Base-by-base conservation (phyloP, 2,888 invertebrate genomes). In the Torymus tubicola region DNA sequence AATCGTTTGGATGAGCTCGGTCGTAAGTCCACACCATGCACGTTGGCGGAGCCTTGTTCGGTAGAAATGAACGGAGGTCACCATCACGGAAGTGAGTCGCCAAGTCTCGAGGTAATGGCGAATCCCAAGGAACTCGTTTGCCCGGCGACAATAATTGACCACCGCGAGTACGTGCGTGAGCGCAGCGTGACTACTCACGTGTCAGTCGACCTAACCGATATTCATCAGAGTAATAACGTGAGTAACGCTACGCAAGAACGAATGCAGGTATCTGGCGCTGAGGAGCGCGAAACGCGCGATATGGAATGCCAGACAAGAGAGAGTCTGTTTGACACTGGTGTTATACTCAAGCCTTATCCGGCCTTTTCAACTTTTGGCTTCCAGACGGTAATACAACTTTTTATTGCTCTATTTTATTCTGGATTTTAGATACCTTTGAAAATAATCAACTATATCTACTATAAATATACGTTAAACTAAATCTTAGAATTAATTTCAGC, bases 221-320 rank as follows among this genome's bases (percentile, higher is more conserved):
- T 91, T 16, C 91, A 91, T 69, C 90, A 90, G 74, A 90, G 90
- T 77, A 91, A 91, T 83, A 91, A 90, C 61, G 88, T 90, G 16
- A 90, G 90, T 71, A 91, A 91, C 73, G 90, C 90, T 11, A 90
- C 90, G 1, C 90, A 90, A 74, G 90, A 91, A 70, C 86, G 90
- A 0, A 86, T 90, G 0, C 90, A 90, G 24, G 90, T 89, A 70
- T 87, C 87, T 18, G 88, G 82, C 84, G 3, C 4, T 31, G 92
- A 88, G 52, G 89, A 91, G 78, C 92, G 93, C 2, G 94, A 94
- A 87, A 95, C 94, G 93, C 92, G 93, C 3, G 94, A 94, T 87
- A 95, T 94, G 93, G 95, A 94, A 73, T 97, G 96, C 88, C 97
- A 97, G 89, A 97, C 97, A 0, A 93, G 96, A 84, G 96, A 96